These are phyloP conservation scores for Sapayoa aenigma DNA, from an alignment of 2,113 vertebrate species.

Conservation along the genomic window DNA sequence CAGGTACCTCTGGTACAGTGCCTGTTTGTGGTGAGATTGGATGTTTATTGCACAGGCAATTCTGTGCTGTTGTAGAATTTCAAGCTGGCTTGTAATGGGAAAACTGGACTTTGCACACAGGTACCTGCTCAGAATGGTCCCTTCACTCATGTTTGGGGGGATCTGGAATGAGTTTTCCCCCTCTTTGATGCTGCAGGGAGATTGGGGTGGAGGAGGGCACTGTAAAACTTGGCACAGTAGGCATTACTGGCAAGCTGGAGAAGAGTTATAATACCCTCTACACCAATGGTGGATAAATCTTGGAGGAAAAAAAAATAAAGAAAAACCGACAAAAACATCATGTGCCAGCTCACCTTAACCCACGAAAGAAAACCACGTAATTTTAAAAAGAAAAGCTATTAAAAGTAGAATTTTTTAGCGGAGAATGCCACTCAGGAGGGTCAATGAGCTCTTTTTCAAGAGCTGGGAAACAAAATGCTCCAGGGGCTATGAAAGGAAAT, in stretches of 20 bases:
- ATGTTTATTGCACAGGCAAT: background rate
- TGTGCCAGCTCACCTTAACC: slow-evolving; percentile 3
- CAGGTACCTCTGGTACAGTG: fast-evolving
- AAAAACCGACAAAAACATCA: background rate
- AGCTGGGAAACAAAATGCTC: background rate
- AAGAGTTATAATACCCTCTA: background rate
- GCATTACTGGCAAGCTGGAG: fast-evolving
- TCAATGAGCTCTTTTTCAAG: slow-evolving; percentile 18
- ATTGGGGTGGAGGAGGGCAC: background rate
- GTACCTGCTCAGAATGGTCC: background rate
- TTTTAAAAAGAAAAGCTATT: slow-evolving; percentile 22
- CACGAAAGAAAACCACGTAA: background rate
- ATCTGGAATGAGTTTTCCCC: background rate
- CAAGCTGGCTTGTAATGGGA: background rate
- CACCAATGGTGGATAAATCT: background rate
- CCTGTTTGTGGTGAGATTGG: background rate
- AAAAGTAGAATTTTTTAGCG: slow-evolving; percentile 9
- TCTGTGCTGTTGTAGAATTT: background rate
- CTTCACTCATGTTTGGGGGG: background rate
- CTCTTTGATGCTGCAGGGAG: fast-evolving
- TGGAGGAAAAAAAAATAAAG: background rate
- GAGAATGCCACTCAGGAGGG: background rate
- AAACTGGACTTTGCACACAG: background rate
- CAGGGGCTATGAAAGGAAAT: background rate
- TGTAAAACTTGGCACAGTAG: background rate